Conservation (phyloP, 2,113 vertebrate genomes). For the Perca schrenkii region DNA sequence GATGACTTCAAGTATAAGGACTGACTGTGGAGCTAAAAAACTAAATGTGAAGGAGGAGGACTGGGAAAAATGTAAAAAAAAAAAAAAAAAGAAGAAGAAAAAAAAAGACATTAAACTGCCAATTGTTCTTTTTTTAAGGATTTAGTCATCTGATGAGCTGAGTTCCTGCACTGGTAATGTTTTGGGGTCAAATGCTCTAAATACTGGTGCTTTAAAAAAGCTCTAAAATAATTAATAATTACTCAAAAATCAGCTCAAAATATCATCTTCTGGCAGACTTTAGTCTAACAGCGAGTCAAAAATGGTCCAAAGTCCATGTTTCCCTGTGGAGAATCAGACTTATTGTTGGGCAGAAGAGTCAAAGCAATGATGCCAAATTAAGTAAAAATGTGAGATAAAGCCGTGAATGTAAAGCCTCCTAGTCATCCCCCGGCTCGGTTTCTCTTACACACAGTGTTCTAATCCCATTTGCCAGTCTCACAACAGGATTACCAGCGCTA, state of each 20-base stretch:
- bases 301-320: conserved; percentile 7
- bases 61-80: not conserved
- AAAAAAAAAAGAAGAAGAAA: not conserved
- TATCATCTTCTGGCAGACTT: conserved; percentile 6
- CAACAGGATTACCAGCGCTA: conserved; percentile 81
- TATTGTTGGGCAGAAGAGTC: conserved; percentile 31
- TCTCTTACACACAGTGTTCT: conserved; percentile 70
- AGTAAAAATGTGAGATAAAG: conserved; percentile 69
- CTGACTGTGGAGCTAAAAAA: not conserved
- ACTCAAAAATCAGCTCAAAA: conserved; percentile 22
- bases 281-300: not conserved
- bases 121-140: conserved; percentile 32
- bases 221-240: not conserved
- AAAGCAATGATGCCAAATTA: conserved; percentile 58
- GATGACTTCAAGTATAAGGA: not conserved
- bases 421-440: conserved; percentile 59
- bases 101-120: conserved; percentile 6
- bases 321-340: conserved; percentile 25
- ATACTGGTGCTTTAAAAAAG: not conserved
- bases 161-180: not conserved
- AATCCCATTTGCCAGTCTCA: conserved; percentile 84
- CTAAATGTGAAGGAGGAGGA: not conserved
- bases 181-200: conserved; percentile 25
- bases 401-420: conserved; percentile 55
- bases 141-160: not conserved